Conservation (phyloP, 1,140 invertebrate genomes). For the Procambarus virginalis region DNA sequence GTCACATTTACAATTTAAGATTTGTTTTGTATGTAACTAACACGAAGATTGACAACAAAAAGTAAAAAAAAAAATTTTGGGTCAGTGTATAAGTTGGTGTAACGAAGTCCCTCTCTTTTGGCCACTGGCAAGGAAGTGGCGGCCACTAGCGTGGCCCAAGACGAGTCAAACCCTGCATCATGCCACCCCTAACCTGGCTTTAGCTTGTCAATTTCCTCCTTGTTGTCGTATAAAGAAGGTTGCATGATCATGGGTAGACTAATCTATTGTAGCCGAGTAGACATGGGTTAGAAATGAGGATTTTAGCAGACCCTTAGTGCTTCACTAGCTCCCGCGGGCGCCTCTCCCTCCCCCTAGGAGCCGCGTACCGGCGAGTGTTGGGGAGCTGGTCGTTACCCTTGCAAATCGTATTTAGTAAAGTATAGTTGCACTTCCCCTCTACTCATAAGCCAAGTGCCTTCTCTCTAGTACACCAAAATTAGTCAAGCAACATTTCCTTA, state of each 20-base stretch:
- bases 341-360: not conserved
- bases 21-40: not conserved
- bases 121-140: constrained; percentile 34
- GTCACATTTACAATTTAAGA: not conserved
- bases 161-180: constrained; percentile 53
- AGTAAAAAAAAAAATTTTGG: not conserved
- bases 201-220: constrained; percentile 61
- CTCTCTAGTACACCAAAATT: not conserved
- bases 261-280: constrained; percentile 59
- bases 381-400: no score
- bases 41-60: constrained; percentile 21
- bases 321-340: constrained; percentile 8
- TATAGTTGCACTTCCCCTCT: constrained; percentile 21
- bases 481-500: not conserved
- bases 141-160: constrained; percentile 19
- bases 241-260: constrained; percentile 60
- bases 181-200: constrained; percentile 57
- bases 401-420: no score
- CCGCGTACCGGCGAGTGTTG: no score
- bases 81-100: not conserved
- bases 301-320: constrained; percentile 53
- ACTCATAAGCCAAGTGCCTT: not conserved
- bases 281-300: constrained; percentile 42
- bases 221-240: constrained; percentile 57
- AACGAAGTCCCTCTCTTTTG: not conserved